Evolutionary conservation across 2,888 invertebrate species (phyloP).

Genomic region (Drosophila infuscata): DNA sequence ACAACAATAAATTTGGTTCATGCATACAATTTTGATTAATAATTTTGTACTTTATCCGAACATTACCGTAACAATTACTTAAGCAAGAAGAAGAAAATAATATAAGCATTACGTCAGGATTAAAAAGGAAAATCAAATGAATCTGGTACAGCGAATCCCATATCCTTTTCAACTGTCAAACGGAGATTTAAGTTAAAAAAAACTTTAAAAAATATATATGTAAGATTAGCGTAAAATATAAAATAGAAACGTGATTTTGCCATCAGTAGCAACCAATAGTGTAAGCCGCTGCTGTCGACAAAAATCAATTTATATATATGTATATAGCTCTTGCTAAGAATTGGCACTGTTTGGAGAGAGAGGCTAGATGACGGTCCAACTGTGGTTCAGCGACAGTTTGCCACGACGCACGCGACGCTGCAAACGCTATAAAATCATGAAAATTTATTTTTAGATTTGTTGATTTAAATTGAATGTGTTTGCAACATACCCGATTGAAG

Average conservation of each 20-base stretch:
- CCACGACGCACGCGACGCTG: slow-evolving; percentile 83
- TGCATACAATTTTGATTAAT: slow-evolving; percentile 18
- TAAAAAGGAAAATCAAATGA: not conserved
- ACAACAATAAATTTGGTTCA: slow-evolving; percentile 26
- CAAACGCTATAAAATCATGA: slow-evolving; percentile 75
- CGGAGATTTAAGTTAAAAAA: slow-evolving; percentile 1
- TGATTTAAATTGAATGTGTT: not conserved
- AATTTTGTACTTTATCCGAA: not conserved
- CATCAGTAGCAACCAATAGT: slow-evolving; percentile 10
- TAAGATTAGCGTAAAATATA: not conserved
- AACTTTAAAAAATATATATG: not conserved
- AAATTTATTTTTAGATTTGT: not conserved
- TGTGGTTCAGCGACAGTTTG: slow-evolving; percentile 83
- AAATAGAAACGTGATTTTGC: slow-evolving; percentile 12
- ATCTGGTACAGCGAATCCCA: slow-evolving; percentile 1
- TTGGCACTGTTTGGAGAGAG: slow-evolving; percentile 7
- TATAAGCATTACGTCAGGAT: not conserved
- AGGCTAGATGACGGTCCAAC: slow-evolving; percentile 81
- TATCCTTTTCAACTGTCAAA: slow-evolving; percentile 33
- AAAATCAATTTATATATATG: not conserved
- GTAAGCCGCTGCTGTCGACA: not conserved
- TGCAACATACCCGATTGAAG: slow-evolving; percentile 89
- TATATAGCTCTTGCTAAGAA: not conserved
- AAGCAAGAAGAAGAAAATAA: not conserved
- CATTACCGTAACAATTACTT: not conserved